A percentile compares a stretch with the other conserved stretches of the same genome.
Evolutionary conservation across 2,797 vertebrate species (phyloP).

Genomic region (Parauchenoglanis punctatus): DNA sequence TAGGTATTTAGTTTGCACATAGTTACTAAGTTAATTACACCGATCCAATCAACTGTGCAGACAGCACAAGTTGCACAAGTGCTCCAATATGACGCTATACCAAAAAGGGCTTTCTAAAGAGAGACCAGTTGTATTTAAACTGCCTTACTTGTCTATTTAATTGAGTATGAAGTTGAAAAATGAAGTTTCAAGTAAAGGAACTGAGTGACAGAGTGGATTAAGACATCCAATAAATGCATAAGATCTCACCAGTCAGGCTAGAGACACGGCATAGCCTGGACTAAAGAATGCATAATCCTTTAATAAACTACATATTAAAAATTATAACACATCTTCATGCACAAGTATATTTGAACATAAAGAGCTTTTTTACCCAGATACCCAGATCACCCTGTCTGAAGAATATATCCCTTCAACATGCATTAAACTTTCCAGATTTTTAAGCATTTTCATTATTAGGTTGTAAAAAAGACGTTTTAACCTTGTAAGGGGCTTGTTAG

Average conservation of each 20-base stretch:
- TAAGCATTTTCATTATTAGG: background rate
- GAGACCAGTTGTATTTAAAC: background rate
- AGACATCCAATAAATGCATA: background rate
- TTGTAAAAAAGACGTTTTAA: background rate
- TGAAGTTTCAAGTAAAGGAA: conserved; percentile 70
- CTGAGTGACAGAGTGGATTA: conserved; percentile 69
- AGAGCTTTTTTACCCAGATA: background rate
- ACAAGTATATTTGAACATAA: background rate
- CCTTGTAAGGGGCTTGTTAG: background rate
- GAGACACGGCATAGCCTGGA: background rate
- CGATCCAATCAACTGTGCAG: background rate
- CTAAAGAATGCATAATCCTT: background rate
- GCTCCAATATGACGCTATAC: background rate
- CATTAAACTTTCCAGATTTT: background rate
- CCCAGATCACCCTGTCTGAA: background rate
- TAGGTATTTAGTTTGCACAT: background rate
- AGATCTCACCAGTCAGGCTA: background rate
- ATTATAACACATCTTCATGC: background rate
- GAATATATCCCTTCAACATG: background rate
- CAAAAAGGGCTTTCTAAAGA: background rate
- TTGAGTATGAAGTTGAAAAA: conserved; percentile 52
- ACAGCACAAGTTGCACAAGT: background rate
- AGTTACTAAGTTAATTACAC: background rate
- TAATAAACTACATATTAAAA: background rate
- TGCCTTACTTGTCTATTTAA: conserved; percentile 6